phyloP scores from a whole-genome alignment of 1,140 invertebrate genomes.

The Aphaenogaster ashmeadi region DNA sequence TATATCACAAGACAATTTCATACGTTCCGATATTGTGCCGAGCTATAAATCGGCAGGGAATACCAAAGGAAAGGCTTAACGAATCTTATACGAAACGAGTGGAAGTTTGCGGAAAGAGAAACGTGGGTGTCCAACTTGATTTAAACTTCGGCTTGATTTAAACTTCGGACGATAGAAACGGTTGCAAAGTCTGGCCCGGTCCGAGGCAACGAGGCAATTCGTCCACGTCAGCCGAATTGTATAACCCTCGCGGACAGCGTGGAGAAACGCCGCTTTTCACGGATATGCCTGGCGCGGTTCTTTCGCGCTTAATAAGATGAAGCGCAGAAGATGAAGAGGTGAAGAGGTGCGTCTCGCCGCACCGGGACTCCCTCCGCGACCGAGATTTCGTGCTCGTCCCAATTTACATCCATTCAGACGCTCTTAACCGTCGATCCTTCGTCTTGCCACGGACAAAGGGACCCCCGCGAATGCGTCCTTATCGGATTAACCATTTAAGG shows the following conservation, averaged over 20 bases:
- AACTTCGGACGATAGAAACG: constrained; percentile 11
- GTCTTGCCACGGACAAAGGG: constrained; percentile 18
- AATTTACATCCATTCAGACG: constrained; percentile 42
- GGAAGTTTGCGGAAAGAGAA: not conserved
- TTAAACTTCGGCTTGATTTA: constrained; percentile 18
- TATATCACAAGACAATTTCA: not conserved
- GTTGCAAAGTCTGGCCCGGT: constrained; percentile 29
- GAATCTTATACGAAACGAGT: not conserved
- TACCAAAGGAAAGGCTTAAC: not conserved
- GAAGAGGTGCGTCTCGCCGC: not conserved
- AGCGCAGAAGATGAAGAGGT: constrained; percentile 17
- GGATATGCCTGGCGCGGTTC: not conserved
- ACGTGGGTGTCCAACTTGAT: not conserved
- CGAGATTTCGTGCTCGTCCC: constrained; percentile 41
- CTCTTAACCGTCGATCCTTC: constrained; percentile 19
- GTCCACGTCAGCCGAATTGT: constrained; percentile 31
- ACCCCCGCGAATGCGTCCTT: not conserved
- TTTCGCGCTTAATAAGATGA: constrained; percentile 26
- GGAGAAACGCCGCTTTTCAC: constrained; percentile 42
- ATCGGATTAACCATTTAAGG: constrained; percentile 29
- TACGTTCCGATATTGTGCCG: not conserved
- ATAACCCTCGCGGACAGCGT: not conserved
- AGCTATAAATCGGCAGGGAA: not conserved
- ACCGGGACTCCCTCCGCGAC: not conserved
- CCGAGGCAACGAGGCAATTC: constrained; percentile 30